Evolutionary conservation across 2,888 invertebrate genomes (phyloP).

Genomic region (Chirona hameri): DNA sequence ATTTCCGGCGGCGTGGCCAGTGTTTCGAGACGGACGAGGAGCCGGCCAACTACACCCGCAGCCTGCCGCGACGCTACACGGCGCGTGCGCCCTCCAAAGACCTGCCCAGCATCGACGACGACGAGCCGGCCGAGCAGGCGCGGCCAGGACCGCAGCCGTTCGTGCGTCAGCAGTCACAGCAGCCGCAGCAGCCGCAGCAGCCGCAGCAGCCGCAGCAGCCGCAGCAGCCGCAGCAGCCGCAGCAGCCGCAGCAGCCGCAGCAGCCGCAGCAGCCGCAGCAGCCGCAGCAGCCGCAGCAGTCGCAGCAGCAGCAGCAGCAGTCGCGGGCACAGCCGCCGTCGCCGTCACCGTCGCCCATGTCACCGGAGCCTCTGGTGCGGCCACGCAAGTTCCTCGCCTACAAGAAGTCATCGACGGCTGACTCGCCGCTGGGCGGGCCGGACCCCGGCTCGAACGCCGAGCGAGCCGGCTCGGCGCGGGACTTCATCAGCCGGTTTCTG

Average conservation of each 20-base stretch:
- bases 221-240: neutral
- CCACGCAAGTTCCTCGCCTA: conserved; percentile 10
- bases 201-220: neutral
- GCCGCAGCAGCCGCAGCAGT: too few species aligned
- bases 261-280: neutral
- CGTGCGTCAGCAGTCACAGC: neutral
- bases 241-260: neutral
- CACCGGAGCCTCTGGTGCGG: neutral
- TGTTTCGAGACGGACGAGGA: conserved; percentile 10
- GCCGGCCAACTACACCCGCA: neutral
- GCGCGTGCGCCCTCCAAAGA: conserved; percentile 6
- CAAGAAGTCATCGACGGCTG: conserved; percentile 5
- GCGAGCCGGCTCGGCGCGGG: conserved; percentile 27
- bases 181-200: neutral
- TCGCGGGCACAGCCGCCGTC: too few species aligned
- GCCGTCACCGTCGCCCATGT: neutral
- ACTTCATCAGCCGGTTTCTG: conserved; percentile 29
- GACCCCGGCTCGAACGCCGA: neutral
- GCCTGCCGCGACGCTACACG: conserved; percentile 12
- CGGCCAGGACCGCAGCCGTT: neutral
- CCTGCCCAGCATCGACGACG: conserved; percentile 13
- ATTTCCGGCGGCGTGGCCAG: conserved; percentile 2
- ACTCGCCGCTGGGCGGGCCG: conserved; percentile 2
- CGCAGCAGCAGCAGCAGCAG: too few species aligned
- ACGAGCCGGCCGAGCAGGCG: neutral